phyloP scores from a whole-genome alignment of 2,888 invertebrate species.

The Tipula vernalis region DNA sequence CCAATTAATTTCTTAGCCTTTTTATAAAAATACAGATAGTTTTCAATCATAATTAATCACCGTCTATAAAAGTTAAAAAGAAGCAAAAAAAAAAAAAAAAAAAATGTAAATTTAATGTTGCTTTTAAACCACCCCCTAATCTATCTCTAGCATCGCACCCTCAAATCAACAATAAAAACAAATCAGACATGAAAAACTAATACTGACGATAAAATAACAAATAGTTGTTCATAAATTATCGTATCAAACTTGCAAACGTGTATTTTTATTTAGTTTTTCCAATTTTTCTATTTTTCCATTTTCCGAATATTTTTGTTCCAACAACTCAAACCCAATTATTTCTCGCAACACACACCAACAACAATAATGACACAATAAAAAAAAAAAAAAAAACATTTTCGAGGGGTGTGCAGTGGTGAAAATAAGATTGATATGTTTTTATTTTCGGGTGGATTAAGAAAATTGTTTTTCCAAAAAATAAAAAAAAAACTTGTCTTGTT shows the following conservation, averaged over 20 bases:
- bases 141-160: neutral
- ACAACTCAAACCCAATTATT: neutral
- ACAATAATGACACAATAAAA: neutral
- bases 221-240: conserved; percentile 4
- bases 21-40: neutral
- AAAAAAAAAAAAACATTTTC: neutral
- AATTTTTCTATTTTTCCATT: neutral
- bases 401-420: neutral
- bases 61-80: neutral
- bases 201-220: conserved; percentile 4
- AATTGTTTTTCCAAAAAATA: neutral
- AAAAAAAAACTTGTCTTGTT: neutral
- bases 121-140: neutral
- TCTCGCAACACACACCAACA: neutral
- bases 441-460: neutral
- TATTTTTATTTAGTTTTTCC: neutral
- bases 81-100: neutral
- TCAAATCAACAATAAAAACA: conserved; percentile 1
- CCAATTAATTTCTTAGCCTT: neutral
- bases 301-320: neutral
- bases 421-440: neutral
- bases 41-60: conserved; percentile 4
- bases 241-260: conserved; percentile 4
- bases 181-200: neutral
- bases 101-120: neutral